Conservation (phyloP, 2,888 invertebrate genomes). For the Torymus tubicola region DNA sequence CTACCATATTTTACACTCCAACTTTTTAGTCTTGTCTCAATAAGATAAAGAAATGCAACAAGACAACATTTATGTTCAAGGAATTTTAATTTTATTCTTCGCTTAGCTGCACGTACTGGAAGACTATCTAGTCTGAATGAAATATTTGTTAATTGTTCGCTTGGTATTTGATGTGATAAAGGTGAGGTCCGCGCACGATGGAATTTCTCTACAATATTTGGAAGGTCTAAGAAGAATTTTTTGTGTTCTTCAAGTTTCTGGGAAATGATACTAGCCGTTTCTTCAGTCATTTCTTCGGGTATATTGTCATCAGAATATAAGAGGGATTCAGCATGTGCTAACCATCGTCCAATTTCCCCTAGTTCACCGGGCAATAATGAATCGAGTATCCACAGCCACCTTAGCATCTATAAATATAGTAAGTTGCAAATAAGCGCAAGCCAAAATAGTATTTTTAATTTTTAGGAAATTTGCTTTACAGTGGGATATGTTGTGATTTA, state of each 20-base stretch:
- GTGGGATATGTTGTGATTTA: too few species aligned
- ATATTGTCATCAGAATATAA: constrained; percentile 87
- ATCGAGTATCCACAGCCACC: constrained; percentile 94
- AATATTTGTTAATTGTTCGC: constrained; percentile 90
- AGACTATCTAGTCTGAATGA: constrained; percentile 86
- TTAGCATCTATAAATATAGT: constrained; percentile 80
- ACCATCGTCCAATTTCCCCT: constrained; percentile 91
- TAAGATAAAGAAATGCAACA: constrained; percentile 92
- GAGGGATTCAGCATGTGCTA: constrained; percentile 90
- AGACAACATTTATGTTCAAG: constrained; percentile 95
- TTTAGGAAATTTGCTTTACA: too few species aligned
- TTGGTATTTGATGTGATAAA: constrained; percentile 84
- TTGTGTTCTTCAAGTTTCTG: constrained; percentile 93
- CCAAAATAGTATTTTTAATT: too few species aligned
- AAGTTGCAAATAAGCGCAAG: not conserved
- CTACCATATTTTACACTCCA: constrained; percentile 95
- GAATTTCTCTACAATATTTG: constrained; percentile 87
- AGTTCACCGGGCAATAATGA: constrained; percentile 90
- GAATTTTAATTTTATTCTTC: constrained; percentile 91
- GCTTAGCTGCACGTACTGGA: constrained; percentile 86
- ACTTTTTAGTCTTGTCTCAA: constrained; percentile 90
- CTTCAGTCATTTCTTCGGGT: constrained; percentile 90
- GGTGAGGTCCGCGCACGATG: constrained; percentile 84
- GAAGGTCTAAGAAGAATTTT: constrained; percentile 90
- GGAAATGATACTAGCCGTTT: constrained; percentile 91